Conservation (phyloP, 1,140 invertebrate species). For the Nephila pilipes region DNA sequence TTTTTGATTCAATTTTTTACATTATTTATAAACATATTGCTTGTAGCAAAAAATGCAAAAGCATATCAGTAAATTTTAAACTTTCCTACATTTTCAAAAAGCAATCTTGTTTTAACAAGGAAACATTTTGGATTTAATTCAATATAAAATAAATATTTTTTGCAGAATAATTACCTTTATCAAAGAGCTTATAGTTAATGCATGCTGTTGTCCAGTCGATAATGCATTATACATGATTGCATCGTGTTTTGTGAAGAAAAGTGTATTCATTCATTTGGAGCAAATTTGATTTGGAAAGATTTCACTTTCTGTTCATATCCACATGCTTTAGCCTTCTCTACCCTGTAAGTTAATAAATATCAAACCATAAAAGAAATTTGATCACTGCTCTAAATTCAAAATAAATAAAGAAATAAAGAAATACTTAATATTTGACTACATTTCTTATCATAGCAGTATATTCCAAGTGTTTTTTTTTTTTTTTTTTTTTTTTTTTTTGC, state of each 20-base stretch:
- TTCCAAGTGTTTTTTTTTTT: no score
- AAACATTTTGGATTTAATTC: constrained; percentile 6
- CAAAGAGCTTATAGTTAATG: constrained; percentile 62
- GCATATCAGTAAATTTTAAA: not conserved
- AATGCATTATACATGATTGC: constrained; percentile 50
- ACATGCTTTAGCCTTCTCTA: constrained; percentile 71
- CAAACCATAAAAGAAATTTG: constrained; percentile 57
- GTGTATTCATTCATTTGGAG: constrained; percentile 72
- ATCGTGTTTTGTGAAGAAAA: constrained; percentile 52
- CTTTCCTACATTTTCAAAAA: not conserved
- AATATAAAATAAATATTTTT: constrained; percentile 7
- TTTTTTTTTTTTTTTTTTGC: no score
- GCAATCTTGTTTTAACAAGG: not conserved
- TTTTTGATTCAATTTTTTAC: not conserved
- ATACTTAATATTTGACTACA: not conserved
- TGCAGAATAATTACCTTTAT: constrained; percentile 69
- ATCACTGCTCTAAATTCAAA: constrained; percentile 17
- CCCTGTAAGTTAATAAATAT: constrained; percentile 75
- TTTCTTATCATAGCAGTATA: not conserved
- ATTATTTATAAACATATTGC: not conserved
- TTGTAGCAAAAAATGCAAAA: not conserved
- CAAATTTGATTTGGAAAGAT: constrained; percentile 68
- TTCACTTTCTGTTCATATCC: constrained; percentile 73
- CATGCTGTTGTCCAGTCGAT: constrained; percentile 62
- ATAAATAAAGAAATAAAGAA: constrained; percentile 23